These are phyloP conservation scores for Hemichromis elongatus DNA, from an alignment of 2,113 vertebrate species.

Conservation along the genomic window DNA sequence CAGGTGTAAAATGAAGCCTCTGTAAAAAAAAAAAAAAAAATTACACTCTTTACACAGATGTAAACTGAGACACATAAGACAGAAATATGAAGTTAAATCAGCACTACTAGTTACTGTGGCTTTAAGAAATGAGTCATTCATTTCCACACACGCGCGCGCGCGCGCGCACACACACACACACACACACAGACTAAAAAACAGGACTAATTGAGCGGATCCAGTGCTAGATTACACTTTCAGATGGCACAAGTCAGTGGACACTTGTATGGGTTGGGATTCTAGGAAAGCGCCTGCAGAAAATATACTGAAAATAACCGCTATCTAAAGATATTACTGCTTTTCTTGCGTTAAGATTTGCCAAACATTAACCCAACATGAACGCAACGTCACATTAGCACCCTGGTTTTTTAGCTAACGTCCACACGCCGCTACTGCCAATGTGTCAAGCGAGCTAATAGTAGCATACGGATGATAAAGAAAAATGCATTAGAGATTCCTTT, in stretches of 20 bases:
- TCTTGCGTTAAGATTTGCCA: background rate
- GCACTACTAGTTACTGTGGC: background rate
- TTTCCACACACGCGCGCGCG: background rate
- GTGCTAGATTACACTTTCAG: background rate
- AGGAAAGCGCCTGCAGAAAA: background rate
- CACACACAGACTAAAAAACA: background rate
- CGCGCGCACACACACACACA: background rate
- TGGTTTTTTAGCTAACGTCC: background rate
- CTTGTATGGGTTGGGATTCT: background rate
- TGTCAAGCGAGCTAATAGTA: conserved; percentile 24
- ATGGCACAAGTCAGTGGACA: background rate
- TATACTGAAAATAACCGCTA: background rate
- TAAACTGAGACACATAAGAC: background rate
- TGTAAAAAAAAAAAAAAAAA: no score
- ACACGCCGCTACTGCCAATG: background rate
- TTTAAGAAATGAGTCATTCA: background rate
- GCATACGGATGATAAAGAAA: conserved; percentile 1
- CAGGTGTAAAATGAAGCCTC: background rate
- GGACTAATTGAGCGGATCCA: background rate
- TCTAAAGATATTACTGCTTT: background rate
- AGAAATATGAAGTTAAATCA: background rate
- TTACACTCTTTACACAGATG: no score
- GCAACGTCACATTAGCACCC: background rate
- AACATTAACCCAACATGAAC: background rate
- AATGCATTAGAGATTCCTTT: background rate